These are phyloP conservation scores for Notodonta dromedarius DNA, from an alignment of 2,888 invertebrate species.

Conservation along the genomic window DNA sequence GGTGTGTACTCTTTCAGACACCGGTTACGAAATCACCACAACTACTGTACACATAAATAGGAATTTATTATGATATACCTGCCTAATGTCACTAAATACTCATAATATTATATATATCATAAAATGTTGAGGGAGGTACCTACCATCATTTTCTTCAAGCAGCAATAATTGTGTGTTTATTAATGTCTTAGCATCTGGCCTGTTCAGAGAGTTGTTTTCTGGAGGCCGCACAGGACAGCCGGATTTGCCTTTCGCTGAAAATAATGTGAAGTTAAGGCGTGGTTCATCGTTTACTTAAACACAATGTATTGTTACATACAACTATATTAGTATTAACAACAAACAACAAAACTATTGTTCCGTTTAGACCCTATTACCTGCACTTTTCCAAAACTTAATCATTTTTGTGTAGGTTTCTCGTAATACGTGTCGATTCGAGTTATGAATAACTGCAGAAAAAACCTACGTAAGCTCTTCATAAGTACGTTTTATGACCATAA, in stretches of 20 bases:
- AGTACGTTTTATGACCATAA: constrained; percentile 51
- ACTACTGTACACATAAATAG: too few relatives aligned
- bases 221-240: constrained; percentile 80
- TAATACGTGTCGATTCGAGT: constrained; percentile 36
- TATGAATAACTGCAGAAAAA: constrained; percentile 36
- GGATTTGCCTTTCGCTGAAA: constrained; percentile 79
- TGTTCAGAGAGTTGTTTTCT: constrained; percentile 51
- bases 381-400: constrained; percentile 92
- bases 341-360: background rate
- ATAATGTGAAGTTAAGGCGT: constrained; percentile 26
- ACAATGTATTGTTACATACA: background rate
- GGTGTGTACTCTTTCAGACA: too few relatives aligned
- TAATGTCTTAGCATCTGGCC: constrained; percentile 47
- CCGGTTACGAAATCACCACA: too few relatives aligned
- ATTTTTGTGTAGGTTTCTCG: constrained; percentile 69
- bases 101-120: too few relatives aligned
- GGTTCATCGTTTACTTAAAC: constrained; percentile 2
- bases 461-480: constrained; percentile 53
- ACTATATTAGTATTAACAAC: background rate
- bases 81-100: too few relatives aligned
- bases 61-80: too few relatives aligned
- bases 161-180: constrained; percentile 52
- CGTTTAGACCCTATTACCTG: constrained; percentile 75
- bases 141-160: constrained; percentile 66
- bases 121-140: constrained; percentile 5